Percentiles rank a stretch among this genome's conserved stretches.
Evolutionary conservation across 1,140 invertebrate species (phyloP).

Genomic region (Gonioctena quinquepunctata): DNA sequence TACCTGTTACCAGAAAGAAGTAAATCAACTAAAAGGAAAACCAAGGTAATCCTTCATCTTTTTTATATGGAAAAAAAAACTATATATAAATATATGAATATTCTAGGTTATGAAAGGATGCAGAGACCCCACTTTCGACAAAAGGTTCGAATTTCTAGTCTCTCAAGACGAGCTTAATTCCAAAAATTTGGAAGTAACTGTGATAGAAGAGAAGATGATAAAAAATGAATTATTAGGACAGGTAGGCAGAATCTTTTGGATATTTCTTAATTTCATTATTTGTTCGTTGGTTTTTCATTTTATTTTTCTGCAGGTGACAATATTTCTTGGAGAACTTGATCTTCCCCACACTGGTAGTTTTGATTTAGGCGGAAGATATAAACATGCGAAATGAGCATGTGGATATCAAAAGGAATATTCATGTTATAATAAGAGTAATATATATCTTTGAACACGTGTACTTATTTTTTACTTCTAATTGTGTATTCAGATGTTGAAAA

Average conservation of each 20-base stretch:
- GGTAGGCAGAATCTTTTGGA: slow-evolving; percentile 5
- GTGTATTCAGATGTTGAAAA: too few relatives aligned
- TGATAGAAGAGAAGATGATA: slow-evolving; percentile 32
- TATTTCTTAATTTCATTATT: background rate
- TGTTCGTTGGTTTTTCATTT: background rate
- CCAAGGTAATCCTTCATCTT: slow-evolving; percentile 66
- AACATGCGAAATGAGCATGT: too few relatives aligned
- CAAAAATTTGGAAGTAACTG: slow-evolving; percentile 30
- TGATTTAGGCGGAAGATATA: slow-evolving; percentile 4
- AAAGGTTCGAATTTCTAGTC: slow-evolving; percentile 84
- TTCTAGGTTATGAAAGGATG: slow-evolving; percentile 78
- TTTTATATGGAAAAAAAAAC: too few relatives aligned
- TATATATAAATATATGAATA: background rate
- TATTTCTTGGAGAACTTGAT: slow-evolving; percentile 67
- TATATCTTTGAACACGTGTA: too few relatives aligned
- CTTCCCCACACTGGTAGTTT: slow-evolving; percentile 22
- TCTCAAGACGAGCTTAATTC: slow-evolving; percentile 61
- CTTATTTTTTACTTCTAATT: too few relatives aligned
- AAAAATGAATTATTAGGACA: slow-evolving; percentile 33
- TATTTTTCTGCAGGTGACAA: slow-evolving; percentile 61
- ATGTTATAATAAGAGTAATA: too few relatives aligned
- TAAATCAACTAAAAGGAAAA: slow-evolving; percentile 88
- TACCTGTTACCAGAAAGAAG: slow-evolving; percentile 86
- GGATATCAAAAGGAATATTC: too few relatives aligned
- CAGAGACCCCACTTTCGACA: slow-evolving; percentile 88